Evolutionary conservation across 2,113 vertebrate species (phyloP).

Genomic region (Pygoscelis antarcticus): DNA sequence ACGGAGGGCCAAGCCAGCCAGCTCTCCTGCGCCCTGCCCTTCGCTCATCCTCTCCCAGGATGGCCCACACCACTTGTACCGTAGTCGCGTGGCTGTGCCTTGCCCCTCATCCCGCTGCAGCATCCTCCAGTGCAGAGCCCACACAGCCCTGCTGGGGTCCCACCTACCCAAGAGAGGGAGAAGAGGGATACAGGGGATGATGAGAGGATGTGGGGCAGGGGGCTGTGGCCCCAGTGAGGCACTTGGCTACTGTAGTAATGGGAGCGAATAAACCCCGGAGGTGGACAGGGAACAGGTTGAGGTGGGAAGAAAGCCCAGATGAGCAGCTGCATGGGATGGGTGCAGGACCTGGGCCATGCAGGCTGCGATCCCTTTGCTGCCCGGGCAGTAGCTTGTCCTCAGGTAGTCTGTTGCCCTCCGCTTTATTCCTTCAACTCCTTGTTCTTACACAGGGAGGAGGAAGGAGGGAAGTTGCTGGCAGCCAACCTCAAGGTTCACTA

Average conservation of each 20-base stretch:
- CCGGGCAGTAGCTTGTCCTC: background rate
- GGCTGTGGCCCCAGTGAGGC: background rate
- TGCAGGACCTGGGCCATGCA: background rate
- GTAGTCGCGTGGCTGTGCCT: background rate
- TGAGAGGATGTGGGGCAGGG: background rate
- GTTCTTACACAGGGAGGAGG: background rate
- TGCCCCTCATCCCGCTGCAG: background rate
- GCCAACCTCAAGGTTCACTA: background rate
- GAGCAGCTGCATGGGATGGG: background rate
- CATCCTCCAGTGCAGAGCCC: background rate
- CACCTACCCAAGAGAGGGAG: background rate
- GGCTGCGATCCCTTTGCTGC: background rate
- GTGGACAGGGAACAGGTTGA: background rate
- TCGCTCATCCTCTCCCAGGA: rapidly evolving
- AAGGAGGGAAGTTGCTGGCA: background rate
- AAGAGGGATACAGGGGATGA: background rate
- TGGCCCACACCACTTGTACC: background rate
- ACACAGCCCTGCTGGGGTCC: background rate
- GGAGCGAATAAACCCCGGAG: background rate
- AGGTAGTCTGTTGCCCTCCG: background rate
- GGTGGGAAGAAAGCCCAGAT: background rate
- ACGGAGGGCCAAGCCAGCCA: background rate
- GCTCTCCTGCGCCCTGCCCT: background rate
- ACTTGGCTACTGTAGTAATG: background rate
- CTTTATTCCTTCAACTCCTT: background rate